These are phyloP conservation scores for Pelecanus crispus DNA, from an alignment of 2,113 vertebrate species.

Conservation along the genomic window DNA sequence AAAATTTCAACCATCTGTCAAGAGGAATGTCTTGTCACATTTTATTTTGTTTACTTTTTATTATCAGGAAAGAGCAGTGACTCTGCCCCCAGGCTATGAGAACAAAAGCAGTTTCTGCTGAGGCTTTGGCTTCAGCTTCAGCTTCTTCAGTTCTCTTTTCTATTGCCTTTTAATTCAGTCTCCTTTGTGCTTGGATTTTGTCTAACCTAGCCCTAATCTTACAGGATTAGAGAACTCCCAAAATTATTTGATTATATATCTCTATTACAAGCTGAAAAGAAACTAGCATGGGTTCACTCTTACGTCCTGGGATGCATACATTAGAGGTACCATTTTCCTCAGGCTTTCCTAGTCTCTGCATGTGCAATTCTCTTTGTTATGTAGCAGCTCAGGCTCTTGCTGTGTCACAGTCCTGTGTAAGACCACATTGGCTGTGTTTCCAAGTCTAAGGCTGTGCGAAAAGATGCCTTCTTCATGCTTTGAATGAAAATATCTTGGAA, in stretches of 20 bases:
- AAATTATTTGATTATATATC: neutral
- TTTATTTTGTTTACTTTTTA: conserved; percentile 41
- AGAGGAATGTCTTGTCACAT: neutral
- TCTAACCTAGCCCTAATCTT: neutral
- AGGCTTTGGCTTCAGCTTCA: neutral
- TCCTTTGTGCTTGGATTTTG: neutral
- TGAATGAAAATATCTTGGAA: neutral
- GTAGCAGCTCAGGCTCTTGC: neutral
- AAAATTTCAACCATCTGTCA: conserved; percentile 25
- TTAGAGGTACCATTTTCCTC: neutral
- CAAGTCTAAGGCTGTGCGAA: neutral
- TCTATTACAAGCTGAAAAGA: neutral
- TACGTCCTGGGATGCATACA: neutral
- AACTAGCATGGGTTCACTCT: neutral
- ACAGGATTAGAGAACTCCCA: neutral
- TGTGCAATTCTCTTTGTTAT: neutral
- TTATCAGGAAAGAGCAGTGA: neutral
- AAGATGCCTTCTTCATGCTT: neutral
- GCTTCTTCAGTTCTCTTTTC: neutral
- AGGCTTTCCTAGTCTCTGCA: neutral
- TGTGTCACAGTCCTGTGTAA: neutral
- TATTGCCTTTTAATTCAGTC: neutral
- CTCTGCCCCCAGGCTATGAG: neutral
- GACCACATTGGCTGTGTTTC: neutral
- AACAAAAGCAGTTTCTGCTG: neutral